Evolutionary conservation across 37 sponge, comb jelly and placozoan species (phyloP), one percentile per base, ranked within the genome.

Genomic region (Aphrocallistes beatrix): DNA sequence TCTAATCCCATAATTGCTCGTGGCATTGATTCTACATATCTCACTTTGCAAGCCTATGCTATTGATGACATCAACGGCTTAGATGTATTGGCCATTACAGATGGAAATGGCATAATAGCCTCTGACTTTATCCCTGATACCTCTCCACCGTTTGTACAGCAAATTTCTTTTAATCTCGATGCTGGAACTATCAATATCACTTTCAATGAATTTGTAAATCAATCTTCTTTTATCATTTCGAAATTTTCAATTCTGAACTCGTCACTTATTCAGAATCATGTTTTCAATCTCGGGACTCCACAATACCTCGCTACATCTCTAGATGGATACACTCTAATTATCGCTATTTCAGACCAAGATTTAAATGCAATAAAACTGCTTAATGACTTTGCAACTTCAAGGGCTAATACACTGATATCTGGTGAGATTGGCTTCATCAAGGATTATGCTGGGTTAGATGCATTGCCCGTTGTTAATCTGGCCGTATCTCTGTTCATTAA

Each of bases 1-100:
- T 88, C 89, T 16, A 89, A 75, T 0, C 84, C 87, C 23, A 82
- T 83, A 13, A 85, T 95, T 37, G 96, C 93, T 32, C 89, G 86
- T 82, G 82, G 85, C 37, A 83, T 38, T 0, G 81, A 88, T 23
- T 88, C 84, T 25, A 91, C 96, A 36, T 95, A 87, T 60, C 86
- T 95, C 37, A 86, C 92, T 0, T 91, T 95, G 90, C 96, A 90
- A 38, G 96, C 96, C 0, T 91, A 82, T 93, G 96, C 92, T 38
- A 91, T 95, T 85, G 96, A 93, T 85, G 96, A 92, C 42, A 84
- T 95, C n/a, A 60, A 89, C 38, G 89, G 90, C 16, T 81, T 84
- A 0, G 93, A 93, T 93, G 92, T 95, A 3, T 85, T 95, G 23
- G 93, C 96, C 37, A 88, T 95, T 16, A 95, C 93, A 45, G 91